A percentile compares a stretch with the other conserved stretches of the same genome.
These are phyloP conservation scores for Drymodes brunneopygia DNA, from an alignment of 2,113 vertebrate genomes.

Conservation along the genomic window DNA sequence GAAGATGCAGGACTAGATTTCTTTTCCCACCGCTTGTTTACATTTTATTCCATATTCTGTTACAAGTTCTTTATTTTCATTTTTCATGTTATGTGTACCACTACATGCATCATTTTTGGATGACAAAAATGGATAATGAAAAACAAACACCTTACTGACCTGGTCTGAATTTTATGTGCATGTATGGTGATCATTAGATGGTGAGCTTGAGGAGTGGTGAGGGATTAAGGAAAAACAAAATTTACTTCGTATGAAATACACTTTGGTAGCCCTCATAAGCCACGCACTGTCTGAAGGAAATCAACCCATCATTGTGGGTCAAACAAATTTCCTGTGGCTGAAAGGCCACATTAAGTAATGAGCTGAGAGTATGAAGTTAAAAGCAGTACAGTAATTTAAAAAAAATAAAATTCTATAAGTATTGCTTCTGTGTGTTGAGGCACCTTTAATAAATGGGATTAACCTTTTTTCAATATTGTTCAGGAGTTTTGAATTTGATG, in stretches of 20 bases:
- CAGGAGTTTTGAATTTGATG: not conserved
- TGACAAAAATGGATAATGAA: not conserved
- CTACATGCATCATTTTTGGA: not conserved
- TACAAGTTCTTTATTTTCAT: not conserved
- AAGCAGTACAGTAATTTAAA: not conserved
- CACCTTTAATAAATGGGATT: not conserved
- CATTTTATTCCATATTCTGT: not conserved
- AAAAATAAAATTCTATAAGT: not conserved
- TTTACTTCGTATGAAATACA: not conserved
- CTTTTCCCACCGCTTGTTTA: rapidly evolving
- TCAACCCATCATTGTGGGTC: not conserved
- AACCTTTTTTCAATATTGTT: not conserved
- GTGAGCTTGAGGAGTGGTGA: not conserved
- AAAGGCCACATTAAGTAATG: not conserved
- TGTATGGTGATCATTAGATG: not conserved
- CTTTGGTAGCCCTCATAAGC: not conserved
- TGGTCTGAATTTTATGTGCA: not conserved
- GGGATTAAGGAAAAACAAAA: not conserved
- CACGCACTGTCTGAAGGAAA: not conserved
- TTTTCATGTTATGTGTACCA: not conserved
- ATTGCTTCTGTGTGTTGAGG: not conserved
- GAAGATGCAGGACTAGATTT: not conserved
- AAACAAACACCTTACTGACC: not conserved
- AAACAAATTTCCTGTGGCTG: not conserved
- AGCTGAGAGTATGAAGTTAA: not conserved